Base-by-base conservation (phyloP, 2,888 invertebrate species). In the Stenchaetothrips biformis region DNA sequence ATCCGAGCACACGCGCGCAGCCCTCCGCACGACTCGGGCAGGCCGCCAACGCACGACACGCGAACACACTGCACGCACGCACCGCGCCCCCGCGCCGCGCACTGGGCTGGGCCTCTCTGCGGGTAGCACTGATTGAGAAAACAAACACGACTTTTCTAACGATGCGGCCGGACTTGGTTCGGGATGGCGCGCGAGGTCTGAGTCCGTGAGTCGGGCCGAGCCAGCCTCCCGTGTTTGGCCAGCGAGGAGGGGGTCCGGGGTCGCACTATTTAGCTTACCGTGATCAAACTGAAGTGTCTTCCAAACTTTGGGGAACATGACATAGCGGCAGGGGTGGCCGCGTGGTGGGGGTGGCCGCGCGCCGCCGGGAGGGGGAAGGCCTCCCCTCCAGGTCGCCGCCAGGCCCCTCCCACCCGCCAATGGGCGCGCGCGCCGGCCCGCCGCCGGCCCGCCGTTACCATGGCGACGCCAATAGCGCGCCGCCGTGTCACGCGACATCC, bases 71-170 rank as follows among this genome's bases (percentile, higher is more conserved):
- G 81, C 80, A 49, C 79, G 79, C 79, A 62, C 67, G 80, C 80
- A 79, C 82, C 80, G 81, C 81, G 79, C 80, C 78, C 78, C 82
- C 81, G 82, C 81, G 83, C 83, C 83, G 83, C 83, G 83, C 83
- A 83, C 83, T 81, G 80, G 79, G 80, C 25, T 11, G 77, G 62
- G 81, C 79, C 62, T 48, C 78, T n/a, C 59, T 80, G 48, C 16
- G 21, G 47, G 80, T 79, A 80, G 80, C 88, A 88, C 88, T 88
- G 88, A 89, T 89, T 88, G 88, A 88, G 88, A 89, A 88, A 89
- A 88, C 88, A 89, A 89, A 89, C 88, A 89, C 82, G 81, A 59
- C 18, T 59, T 59, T 59, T 59, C 59, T 59, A 59, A 59, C 59
- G 82, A 78, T 79, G 81, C 82, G 81, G 81, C 78, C 81, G 81